A percentile compares a stretch with the other conserved stretches of the same genome.
Conservation (phyloP, 2,888 invertebrate genomes). For the Acanthosepion pharaonis region DNA sequence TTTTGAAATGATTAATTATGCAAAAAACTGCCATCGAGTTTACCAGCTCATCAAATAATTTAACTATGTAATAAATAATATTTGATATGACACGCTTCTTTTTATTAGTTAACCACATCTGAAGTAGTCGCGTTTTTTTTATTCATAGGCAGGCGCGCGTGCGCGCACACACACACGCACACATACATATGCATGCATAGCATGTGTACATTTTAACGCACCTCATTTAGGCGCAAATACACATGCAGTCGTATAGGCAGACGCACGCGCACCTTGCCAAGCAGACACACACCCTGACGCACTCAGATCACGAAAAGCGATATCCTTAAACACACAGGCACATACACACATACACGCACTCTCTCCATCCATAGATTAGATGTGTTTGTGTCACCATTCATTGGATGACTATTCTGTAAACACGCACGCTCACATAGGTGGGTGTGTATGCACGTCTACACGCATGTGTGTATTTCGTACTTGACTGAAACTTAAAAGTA, state of each 20-base stretch:
- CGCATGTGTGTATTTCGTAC: neutral
- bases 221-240: neutral
- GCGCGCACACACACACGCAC: neutral
- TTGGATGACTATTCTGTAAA: neutral
- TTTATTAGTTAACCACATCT: no score
- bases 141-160: neutral
- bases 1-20: no score
- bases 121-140: neutral
- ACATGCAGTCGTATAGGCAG: neutral
- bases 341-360: neutral
- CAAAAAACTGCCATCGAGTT: no score
- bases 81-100: no score
- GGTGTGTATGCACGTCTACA: neutral
- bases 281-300: neutral
- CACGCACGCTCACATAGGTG: neutral
- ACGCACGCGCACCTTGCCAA: neutral
- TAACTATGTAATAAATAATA: no score
- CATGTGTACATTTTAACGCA: neutral
- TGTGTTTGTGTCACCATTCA: neutral
- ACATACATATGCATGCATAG: neutral
- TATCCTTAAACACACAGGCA: neutral
- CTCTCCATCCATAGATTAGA: conserved; percentile 33
- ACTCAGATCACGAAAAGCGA: neutral
- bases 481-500: neutral
- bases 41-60: no score